phyloP scores from a whole-genome alignment of 2,888 invertebrate species.

The Drosophila falleni region DNA sequence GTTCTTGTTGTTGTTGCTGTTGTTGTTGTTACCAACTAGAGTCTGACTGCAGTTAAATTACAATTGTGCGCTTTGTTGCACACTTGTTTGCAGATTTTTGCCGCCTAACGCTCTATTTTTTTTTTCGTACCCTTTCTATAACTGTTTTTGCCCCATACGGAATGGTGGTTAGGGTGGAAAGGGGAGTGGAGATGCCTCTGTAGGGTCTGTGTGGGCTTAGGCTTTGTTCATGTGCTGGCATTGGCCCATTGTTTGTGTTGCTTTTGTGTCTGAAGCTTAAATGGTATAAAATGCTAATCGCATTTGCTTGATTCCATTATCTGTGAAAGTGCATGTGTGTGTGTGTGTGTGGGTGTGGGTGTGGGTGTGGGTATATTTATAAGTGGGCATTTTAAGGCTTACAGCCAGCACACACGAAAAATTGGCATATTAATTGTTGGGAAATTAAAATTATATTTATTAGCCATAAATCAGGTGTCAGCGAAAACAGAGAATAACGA shows the following conservation, averaged over 20 bases:
- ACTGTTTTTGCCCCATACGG: constrained; percentile 20
- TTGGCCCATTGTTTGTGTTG: constrained; percentile 48
- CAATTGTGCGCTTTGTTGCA: constrained; percentile 80
- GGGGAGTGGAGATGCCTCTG: background rate
- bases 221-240: constrained; percentile 19
- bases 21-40: constrained; percentile 68
- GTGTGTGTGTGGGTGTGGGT: constrained; percentile 12
- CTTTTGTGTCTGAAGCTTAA: constrained; percentile 59
- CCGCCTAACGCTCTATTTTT: constrained; percentile 43
- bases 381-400: constrained; percentile 20
- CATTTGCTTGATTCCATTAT: constrained; percentile 64
- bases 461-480: constrained; percentile 64
- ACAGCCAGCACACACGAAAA: constrained; percentile 18
- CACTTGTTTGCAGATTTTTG: constrained; percentile 67
- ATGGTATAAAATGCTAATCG: constrained; percentile 76
- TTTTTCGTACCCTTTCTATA: constrained; percentile 5
- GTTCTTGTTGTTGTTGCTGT: constrained; percentile 39
- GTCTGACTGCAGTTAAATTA: constrained; percentile 79
- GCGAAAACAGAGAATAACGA: constrained; percentile 29
- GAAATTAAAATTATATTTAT: constrained; percentile 68
- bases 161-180: background rate
- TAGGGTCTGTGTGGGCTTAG: background rate
- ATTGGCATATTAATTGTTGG: constrained; percentile 64
- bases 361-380: constrained; percentile 6
- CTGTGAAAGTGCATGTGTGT: constrained; percentile 12